Conservation (phyloP, 2,888 invertebrate genomes). For the Geotrupes spiniger region DNA sequence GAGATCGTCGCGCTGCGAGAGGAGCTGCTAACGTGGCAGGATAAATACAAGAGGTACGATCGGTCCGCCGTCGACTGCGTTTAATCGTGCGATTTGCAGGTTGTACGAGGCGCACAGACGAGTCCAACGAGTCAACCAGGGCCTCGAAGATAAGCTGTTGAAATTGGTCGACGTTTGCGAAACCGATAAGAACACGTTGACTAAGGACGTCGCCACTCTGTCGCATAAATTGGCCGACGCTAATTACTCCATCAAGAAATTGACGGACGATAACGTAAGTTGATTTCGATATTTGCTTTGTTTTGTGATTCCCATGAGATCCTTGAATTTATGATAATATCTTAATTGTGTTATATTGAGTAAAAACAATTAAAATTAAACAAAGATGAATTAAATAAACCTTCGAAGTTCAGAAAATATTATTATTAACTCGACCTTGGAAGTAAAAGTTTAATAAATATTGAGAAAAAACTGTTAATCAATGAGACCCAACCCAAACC, state of each 20-base stretch:
- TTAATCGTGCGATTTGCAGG: conserved; percentile 54
- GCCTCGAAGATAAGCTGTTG: conserved; percentile 88
- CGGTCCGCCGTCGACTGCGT: background rate
- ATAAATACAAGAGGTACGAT: conserved; percentile 80
- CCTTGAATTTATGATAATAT: no score
- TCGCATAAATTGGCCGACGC: conserved; percentile 82
- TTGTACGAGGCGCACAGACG: conserved; percentile 90
- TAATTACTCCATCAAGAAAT: conserved; percentile 76
- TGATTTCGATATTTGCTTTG: no score
- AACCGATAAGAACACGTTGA: conserved; percentile 81
- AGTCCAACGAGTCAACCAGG: conserved; percentile 92
- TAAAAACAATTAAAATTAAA: no score
- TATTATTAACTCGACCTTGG: no score
- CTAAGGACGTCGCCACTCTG: conserved; percentile 82
- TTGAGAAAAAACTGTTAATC: no score
- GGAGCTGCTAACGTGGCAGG: conserved; percentile 83
- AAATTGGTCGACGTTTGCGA: conserved; percentile 91
- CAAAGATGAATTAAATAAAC: no score
- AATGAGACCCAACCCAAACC: no score
- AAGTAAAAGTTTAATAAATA: no score
- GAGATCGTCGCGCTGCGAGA: conserved; percentile 77
- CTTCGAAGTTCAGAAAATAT: no score
- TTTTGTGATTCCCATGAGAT: no score
- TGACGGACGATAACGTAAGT: conserved; percentile 83
- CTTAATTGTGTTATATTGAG: no score